Evolutionary conservation across 2,888 invertebrate species (phyloP), one percentile per base, ranked within the genome.

Genomic region (Drosophila meridiana): DNA sequence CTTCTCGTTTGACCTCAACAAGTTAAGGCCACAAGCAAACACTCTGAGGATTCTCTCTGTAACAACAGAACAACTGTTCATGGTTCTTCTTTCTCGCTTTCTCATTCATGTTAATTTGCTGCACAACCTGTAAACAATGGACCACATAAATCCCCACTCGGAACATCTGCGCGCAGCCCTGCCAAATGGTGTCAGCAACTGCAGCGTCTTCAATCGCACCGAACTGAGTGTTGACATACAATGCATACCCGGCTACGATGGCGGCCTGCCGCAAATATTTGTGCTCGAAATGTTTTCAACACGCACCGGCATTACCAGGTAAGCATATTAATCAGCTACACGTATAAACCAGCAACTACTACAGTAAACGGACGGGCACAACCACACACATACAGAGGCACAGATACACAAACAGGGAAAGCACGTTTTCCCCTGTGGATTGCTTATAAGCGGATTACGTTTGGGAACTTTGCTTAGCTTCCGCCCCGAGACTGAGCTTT

Each of bases 221-320:
- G 95, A 96, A 89, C 96, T 96, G 87, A 96, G 96, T 72, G 96
- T 97, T 83, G 96, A 96, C 93, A 96, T 97, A 82, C 95, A 95
- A 89, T 98, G 98, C 93, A 95, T 96, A 90, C 94, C 97, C 32
- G 97, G 97, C 83, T 97, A 97, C 94, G 97, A 98, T 94, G 98
- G 98, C 70, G 98, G 98, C 78, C 95, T 98, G 89, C 97, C 97
- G 70, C 97, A 98, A 94, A 95, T 95, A 92, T 98, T 98, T 94
- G 94, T 97, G 62, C 94, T 98, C 79, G 97, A 97, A 94, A 95
- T 97, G 82, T 96, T 94, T 92, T 93, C 93, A 78, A 84, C 91
- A 80, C 93, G 92, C 90, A 93, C 92, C 75, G 93, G 93, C 77
- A 79, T 90, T 75, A 92, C 92, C 82, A 93, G 93, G 93, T 93